A percentile compares a stretch with the other conserved stretches of the same genome.
Conservation (phyloP, 2,113 vertebrate species). For the Nothobranchius kuhntae region DNA sequence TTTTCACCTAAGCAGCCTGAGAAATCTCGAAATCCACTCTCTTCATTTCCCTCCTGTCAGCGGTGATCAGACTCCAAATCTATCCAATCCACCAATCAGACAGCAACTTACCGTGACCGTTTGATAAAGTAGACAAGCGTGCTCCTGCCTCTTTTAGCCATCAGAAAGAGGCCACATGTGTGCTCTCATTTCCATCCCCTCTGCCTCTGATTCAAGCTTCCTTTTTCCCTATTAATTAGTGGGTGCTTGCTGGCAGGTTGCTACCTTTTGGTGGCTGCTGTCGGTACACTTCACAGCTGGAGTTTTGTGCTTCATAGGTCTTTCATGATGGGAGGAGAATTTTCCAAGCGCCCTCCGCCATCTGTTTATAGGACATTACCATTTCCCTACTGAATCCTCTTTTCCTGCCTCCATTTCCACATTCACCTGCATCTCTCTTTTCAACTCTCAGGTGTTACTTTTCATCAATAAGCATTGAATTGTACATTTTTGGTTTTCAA, state of each 20-base stretch:
- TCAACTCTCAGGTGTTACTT: slow-evolving; percentile 18
- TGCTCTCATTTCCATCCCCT: slow-evolving; percentile 9
- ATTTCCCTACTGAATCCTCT: slow-evolving; percentile 19
- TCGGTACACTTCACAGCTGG: slow-evolving; percentile 52
- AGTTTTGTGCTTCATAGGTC: slow-evolving; percentile 35
- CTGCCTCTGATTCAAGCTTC: slow-evolving; percentile 20
- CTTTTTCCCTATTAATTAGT: slow-evolving; percentile 40
- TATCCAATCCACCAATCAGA: slow-evolving; percentile 27
- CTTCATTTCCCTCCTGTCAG: slow-evolving; percentile 58
- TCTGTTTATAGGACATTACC: slow-evolving; percentile 51
- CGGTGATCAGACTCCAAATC: slow-evolving; percentile 53
- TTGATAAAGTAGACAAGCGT: slow-evolving; percentile 27
- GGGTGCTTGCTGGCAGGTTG: slow-evolving; percentile 46
- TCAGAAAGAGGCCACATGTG: slow-evolving; percentile 1
- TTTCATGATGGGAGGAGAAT: slow-evolving; percentile 33
- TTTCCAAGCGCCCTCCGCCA: slow-evolving; percentile 38
- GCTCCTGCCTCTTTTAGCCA: slow-evolving; percentile 13
- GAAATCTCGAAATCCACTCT: slow-evolving; percentile 52
- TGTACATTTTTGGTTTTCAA: background rate
- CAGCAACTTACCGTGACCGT: slow-evolving; percentile 11
- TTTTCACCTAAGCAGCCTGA: slow-evolving; percentile 16
- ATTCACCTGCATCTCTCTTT: background rate
- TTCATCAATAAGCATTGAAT: slow-evolving; percentile 1
- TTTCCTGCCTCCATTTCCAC: slow-evolving; percentile 15
- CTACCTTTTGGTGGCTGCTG: slow-evolving; percentile 46